Evolutionary conservation across 2,888 invertebrate species (phyloP), one percentile per base, ranked within the genome.

Genomic region (Melinopterus prodromus): DNA sequence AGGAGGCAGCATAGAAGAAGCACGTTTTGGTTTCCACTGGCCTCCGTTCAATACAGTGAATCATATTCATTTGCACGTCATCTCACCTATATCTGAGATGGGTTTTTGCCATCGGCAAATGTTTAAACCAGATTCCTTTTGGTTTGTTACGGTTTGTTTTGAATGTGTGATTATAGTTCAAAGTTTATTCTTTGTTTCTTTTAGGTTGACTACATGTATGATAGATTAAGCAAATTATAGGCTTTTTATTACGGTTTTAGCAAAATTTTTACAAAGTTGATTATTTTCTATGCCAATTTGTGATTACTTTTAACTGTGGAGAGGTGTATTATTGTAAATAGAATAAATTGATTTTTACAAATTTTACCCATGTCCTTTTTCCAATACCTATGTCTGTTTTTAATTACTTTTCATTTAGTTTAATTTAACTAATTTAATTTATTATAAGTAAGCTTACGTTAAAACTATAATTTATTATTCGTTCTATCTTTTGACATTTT

Each of bases 21-120:
- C 87, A 15, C 90, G 93, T 76, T 90, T 93, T 71, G 98, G 98
- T 0, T 98, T 97, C 87, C 98, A 98, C 87, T 95, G 96, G 94
- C 98, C 98, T 0, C 98, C 98, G 0, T 97, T 97, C 89, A 93
- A 94, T 80, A 94, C 95, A 0, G 92, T 98, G 0, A 88, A 90
- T 75, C 98, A 98, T 89, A 90, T 97, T 6, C 98, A 98, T 88
- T 90, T 98, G 79, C 98, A 98, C 86, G 92, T 94, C 0, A 97
- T 98, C 78, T 93, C 95, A 0, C 97, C 98, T 0, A 91, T 92
- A 15, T 92, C 93, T 0, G 91, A 93, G 81, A 96, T 98, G 95
- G 91, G 93, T 0, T 91, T 93, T 14, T 81, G 95, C 0, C 90
- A 92, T 5, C 90, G 92, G 79, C 84, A 92, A 81, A 92, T 96